Evolutionary conservation across 2,797 vertebrate species (phyloP).

Genomic region (Lepus oiostolus): DNA sequence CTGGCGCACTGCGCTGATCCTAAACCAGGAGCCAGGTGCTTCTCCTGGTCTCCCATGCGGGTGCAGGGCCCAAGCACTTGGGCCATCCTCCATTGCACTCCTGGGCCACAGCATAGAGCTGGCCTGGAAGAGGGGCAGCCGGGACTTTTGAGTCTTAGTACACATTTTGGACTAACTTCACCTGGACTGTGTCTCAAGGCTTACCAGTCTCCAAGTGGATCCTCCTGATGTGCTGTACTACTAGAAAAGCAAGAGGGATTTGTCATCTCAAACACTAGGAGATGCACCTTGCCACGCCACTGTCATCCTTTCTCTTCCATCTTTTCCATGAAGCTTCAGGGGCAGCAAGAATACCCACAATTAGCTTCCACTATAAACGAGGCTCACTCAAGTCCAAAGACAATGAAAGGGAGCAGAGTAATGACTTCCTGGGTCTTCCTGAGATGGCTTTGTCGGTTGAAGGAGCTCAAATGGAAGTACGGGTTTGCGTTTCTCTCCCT

Average conservation of each 20-base stretch:
- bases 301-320: not conserved
- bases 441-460: constrained; percentile 31
- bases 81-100: too few species aligned
- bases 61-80: too few species aligned
- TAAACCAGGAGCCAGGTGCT: too few species aligned
- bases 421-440: constrained; percentile 30
- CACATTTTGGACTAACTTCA: not conserved
- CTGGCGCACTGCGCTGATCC: too few species aligned
- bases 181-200: not conserved
- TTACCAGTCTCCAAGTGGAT: not conserved
- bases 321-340: constrained; percentile 26
- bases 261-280: not conserved
- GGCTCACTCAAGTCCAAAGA: not conserved
- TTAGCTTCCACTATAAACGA: constrained; percentile 1
- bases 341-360: not conserved
- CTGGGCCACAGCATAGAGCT: too few species aligned
- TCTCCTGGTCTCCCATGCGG: too few species aligned
- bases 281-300: too few species aligned
- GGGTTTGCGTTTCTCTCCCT: constrained; percentile 43
- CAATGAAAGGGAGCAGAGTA: constrained; percentile 21
- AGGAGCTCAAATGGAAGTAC: not conserved
- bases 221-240: constrained; percentile 8
- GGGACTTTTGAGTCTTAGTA: not conserved
- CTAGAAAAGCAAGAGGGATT: constrained; percentile 43
- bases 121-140: too few species aligned